Conservation (phyloP, 2,797 vertebrate genomes). For the Spatula clypeata region DNA sequence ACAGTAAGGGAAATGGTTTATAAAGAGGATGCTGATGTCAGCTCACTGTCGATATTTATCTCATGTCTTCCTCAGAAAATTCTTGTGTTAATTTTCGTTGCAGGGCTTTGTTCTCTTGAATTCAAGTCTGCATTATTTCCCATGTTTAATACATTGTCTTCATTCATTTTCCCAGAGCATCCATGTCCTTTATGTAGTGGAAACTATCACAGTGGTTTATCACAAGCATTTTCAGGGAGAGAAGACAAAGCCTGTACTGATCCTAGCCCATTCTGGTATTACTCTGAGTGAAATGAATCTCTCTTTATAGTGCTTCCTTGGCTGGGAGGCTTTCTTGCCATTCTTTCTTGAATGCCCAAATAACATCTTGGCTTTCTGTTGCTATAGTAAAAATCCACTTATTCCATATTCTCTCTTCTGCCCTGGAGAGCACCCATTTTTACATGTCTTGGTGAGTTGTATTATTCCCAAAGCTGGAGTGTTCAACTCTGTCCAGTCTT, state of each 20-base stretch:
- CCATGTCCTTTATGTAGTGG: background rate
- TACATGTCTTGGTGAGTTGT: background rate
- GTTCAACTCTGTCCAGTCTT: background rate
- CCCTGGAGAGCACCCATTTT: background rate
- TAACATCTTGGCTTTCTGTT: background rate
- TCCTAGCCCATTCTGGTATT: background rate
- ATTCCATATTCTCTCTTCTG: background rate
- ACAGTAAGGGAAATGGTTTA: background rate
- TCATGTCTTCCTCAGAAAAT: slow-evolving; percentile 20
- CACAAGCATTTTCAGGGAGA: too few relatives aligned
- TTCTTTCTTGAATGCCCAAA: background rate
- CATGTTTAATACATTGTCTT: background rate
- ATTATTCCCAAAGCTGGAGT: background rate
- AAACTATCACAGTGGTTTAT: background rate
- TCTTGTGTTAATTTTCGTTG: slow-evolving; percentile 13
- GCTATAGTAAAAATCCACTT: background rate
- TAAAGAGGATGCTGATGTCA: slow-evolving; percentile 11
- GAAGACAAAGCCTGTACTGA: background rate
- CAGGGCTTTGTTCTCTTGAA: background rate
- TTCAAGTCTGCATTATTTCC: background rate
- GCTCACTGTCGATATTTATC: background rate
- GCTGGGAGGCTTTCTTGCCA: background rate
- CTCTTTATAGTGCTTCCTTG: background rate
- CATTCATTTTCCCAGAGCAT: background rate
- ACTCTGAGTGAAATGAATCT: slow-evolving; percentile 8